Evolutionary conservation across 2,113 vertebrate genomes (phyloP).

Genomic region (Eublepharis macularius): DNA sequence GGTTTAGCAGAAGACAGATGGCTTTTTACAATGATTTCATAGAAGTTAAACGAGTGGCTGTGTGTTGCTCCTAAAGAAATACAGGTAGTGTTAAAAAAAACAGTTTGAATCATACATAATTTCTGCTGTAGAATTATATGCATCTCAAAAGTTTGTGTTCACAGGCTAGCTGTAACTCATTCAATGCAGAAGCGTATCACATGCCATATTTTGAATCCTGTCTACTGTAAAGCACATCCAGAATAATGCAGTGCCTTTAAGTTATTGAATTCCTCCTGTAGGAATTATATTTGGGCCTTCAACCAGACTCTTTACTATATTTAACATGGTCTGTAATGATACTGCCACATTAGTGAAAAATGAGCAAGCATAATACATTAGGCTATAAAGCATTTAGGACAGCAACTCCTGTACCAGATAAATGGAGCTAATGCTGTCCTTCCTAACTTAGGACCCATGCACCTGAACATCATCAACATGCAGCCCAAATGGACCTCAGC

Average conservation of each 20-base stretch:
- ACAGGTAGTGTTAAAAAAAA: too few relatives aligned
- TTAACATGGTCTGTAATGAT: constrained; percentile 11
- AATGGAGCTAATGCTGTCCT: not conserved
- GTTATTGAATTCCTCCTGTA: not conserved
- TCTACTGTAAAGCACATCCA: not conserved
- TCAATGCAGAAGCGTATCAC: not conserved
- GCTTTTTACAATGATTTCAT: too few relatives aligned
- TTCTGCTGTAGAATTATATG: not conserved
- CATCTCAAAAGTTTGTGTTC: not conserved
- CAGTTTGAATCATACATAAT: not conserved
- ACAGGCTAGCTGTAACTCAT: not conserved
- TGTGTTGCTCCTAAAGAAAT: not conserved
- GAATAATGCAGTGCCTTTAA: not conserved
- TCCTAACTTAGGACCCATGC: not conserved
- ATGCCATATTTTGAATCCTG: not conserved
- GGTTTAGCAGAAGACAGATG: too few relatives aligned
- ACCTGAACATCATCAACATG: not conserved
- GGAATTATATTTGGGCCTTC: not conserved
- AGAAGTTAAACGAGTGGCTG: not conserved
- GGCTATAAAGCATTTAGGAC: constrained; percentile 34
- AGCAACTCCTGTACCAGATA: constrained; percentile 48
- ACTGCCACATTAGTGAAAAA: not conserved
- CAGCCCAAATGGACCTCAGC: not conserved
- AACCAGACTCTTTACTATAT: accelerated
- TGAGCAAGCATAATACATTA: not conserved